Evolutionary conservation across 2,888 invertebrate species (phyloP), one percentile per base, ranked within the genome.

Genomic region (Philonicus albiceps): DNA sequence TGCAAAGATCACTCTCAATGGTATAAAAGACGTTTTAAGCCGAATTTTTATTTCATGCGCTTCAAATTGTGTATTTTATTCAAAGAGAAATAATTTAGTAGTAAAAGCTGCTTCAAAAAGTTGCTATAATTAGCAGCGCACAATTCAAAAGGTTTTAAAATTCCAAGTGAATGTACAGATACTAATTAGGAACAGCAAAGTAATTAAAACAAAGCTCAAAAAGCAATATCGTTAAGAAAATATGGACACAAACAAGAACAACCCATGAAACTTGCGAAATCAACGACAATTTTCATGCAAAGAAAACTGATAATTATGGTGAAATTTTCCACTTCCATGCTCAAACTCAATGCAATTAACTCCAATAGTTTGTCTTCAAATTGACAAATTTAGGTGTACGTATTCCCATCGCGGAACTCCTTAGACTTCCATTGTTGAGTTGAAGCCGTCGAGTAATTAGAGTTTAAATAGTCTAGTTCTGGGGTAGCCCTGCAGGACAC

Each of bases 391-490:
- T 19, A 8, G 64, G 1, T 2, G 64, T 22, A 19, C 27, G 49
- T 31, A 16, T 78, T 16, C 49, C 78, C 49, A 30, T 11, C 78
- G 30, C 30, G 30, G 22, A 43, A 78, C 22, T 22, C 3, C 2
- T 43, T 43, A 78, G 49, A 27, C 27, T 16, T 76, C 40, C 40
- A 78, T 27, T 78, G 49, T 49, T 78, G 30, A 78, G 30, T 30
- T 78, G 78, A 49, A 78, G 49, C 49, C 1, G 49, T 49, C 16
- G 19, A 30, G 78, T 78, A 78, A 78, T 78, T 78, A 78, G 30
- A 78, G 22, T 16, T 30, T 78, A 30, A 49, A 76, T 76, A 49
- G 49, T 78, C 78, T 78, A 78, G 78, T 30, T 78, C 78, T 5
- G 2, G 27, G 27, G 13, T 27, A 78, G 16, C 13, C 19, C 49